Conservation (phyloP, 2,888 invertebrate genomes). For the Pomacea canaliculata region DNA sequence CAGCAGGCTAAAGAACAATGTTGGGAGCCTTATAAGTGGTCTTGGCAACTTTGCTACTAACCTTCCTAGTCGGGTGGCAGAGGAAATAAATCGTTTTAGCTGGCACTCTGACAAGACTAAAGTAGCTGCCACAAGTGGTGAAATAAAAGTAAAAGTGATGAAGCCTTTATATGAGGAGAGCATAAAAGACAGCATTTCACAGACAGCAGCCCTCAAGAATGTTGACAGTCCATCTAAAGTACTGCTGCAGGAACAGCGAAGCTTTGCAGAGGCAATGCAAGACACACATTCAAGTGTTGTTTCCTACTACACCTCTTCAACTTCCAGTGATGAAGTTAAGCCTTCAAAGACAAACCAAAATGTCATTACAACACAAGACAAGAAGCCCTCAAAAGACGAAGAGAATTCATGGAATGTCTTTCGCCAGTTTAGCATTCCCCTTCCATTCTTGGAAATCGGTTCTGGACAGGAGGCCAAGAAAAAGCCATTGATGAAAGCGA, state of each 20-base stretch:
- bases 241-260: conserved; percentile 1
- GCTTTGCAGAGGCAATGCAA: conserved; percentile 35
- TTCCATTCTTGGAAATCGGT: conserved; percentile 16
- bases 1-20: conserved; percentile 4
- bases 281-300: conserved; percentile 41
- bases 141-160: not conserved
- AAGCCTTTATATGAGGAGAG: not conserved
- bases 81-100: conserved; percentile 8
- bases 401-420: conserved; percentile 13
- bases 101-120: not conserved
- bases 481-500: conserved; percentile 41
- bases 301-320: conserved; percentile 37
- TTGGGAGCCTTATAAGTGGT: conserved; percentile 14
- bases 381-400: conserved; percentile 12
- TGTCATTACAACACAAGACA: not conserved
- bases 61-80: conserved; percentile 2
- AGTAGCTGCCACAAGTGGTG: not conserved
- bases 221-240: too few species aligned
- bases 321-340: not conserved
- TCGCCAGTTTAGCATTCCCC: conserved; percentile 12
- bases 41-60: conserved; percentile 18
- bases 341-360: not conserved
- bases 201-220: not conserved
- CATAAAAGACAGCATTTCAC: not conserved
- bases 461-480: conserved; percentile 29